Base-by-base conservation (phyloP, 2,888 invertebrate genomes). In the Flexamia atlantica region DNA sequence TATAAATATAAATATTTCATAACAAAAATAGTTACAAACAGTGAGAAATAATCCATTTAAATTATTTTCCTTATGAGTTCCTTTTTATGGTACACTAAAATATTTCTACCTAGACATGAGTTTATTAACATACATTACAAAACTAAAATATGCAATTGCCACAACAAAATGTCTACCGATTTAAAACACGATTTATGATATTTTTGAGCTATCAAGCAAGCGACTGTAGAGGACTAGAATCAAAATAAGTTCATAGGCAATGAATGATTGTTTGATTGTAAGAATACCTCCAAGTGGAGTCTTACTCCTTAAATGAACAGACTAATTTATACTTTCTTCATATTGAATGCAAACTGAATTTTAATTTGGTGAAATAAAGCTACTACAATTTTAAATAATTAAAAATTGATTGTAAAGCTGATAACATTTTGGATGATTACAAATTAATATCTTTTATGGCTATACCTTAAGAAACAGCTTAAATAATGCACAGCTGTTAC, bases 11-110 rank as follows among this genome's bases (percentile, higher is more conserved):
- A 64, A 64, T 64, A 64, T 64, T 28, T 64, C 30, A 64, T 64
- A 64, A 64, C 64, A 64, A 64, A 64, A 64, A 64, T 64, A 64
- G 64, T 64, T 64, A 57, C 23, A 30, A 28, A 64, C 64, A 10
- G 3, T 53, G 23, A 53, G 53, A 23, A 53, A 23, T 53, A 53
- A 53, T 23, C 20, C 14, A 53, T 5, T 53, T 53, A 17, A 46
- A 46, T 23, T 3, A 53, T 23, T 53, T 53, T 23, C 20, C 53
- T 53, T 23, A 10, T 20, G 14, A 53, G 53, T 53, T 53, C 23
- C 53, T 53, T 7, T 53, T 53, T 53, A 53, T 7, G 2, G 2
- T 20, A 53, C 7, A 17, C 46, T 46, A 46, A 46, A 46, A 46
- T 46, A 17, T 46, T 14, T 46, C 46, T 46, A 46, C 46, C 4